These are phyloP conservation scores for Noctuana brunneofusca DNA, from an alignment of 2,888 invertebrate genomes.

Conservation along the genomic window DNA sequence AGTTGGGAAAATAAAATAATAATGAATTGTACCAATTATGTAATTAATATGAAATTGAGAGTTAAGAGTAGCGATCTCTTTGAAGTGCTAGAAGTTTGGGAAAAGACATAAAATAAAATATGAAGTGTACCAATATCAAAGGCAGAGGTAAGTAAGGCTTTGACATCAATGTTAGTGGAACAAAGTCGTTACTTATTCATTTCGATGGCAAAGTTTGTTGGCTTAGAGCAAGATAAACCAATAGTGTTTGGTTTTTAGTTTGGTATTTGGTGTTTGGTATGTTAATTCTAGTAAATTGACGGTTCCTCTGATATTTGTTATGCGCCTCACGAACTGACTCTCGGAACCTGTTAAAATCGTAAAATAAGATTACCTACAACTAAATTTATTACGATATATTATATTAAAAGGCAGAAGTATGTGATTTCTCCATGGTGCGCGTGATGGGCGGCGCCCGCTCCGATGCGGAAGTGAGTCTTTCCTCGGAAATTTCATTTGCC, in stretches of 20 bases:
- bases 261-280: too few relatives aligned
- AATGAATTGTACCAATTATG: too few relatives aligned
- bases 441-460: slow-evolving; percentile 41
- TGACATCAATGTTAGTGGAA: background rate
- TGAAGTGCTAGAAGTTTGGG: too few relatives aligned
- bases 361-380: background rate
- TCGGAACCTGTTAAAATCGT: background rate
- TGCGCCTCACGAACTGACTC: too few relatives aligned
- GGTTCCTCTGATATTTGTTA: too few relatives aligned
- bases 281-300: too few relatives aligned
- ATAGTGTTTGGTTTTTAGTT: too few relatives aligned
- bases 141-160: background rate
- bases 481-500: slow-evolving; percentile 68
- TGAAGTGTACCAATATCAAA: background rate
- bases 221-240: background rate
- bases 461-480: slow-evolving; percentile 64
- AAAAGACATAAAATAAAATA: too few relatives aligned
- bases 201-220: background rate
- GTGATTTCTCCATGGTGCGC: slow-evolving; percentile 55
- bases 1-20: too few relatives aligned
- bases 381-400: background rate
- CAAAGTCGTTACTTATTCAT: background rate
- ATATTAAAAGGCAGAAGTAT: slow-evolving; percentile 45
- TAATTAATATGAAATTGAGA: too few relatives aligned
- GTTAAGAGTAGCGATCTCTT: too few relatives aligned